phyloP scores from a whole-genome alignment of 2,888 invertebrate species.

The Aquatica leii region DNA sequence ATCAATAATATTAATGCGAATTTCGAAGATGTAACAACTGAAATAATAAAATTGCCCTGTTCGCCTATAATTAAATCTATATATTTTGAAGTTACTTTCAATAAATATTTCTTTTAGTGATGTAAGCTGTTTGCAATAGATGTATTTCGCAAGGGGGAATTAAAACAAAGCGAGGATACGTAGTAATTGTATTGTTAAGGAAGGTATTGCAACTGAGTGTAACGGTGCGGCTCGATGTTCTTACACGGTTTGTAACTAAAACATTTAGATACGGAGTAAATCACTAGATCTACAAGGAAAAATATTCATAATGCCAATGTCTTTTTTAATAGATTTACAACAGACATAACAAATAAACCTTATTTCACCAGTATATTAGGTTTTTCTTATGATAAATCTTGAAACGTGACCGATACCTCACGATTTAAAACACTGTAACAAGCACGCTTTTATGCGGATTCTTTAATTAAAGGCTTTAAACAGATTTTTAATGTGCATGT shows the following conservation, averaged over 20 bases:
- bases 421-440: conserved; percentile 12
- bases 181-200: conserved; percentile 28
- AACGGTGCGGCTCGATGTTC: conserved; percentile 1
- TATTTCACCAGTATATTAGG: conserved; percentile 14
- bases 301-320: conserved; percentile 3
- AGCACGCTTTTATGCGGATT: conserved; percentile 12
- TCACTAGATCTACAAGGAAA: conserved; percentile 10
- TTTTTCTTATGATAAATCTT: conserved; percentile 14
- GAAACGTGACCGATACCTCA: conserved; percentile 21
- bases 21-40: neutral
- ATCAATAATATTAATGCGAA: too few relatives aligned
- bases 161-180: conserved; percentile 30
- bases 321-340: conserved; percentile 14
- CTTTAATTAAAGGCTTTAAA: conserved; percentile 3
- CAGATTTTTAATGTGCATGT: neutral
- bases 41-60: neutral
- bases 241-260: conserved; percentile 16
- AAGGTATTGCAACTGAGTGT: conserved; percentile 18
- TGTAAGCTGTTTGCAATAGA: conserved; percentile 21
- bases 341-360: conserved; percentile 19
- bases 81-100: conserved; percentile 12
- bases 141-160: conserved; percentile 25
- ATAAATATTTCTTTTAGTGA: conserved; percentile 5
- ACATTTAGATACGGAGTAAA: neutral
- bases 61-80: conserved; percentile 6